Conservation (phyloP, 2,113 vertebrate genomes). For the Platanista minor region DNA sequence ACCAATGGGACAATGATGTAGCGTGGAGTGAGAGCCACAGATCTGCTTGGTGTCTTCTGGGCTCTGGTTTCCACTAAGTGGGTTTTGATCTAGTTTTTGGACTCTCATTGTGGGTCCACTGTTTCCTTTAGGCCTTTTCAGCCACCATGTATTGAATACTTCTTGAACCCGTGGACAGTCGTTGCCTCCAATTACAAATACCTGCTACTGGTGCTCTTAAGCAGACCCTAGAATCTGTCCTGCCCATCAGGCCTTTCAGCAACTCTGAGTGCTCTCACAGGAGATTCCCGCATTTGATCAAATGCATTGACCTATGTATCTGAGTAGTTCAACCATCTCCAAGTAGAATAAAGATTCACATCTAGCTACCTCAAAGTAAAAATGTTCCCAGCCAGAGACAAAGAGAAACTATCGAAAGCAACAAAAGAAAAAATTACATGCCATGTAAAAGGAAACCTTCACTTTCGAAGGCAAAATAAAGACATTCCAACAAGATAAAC, state of each 20-base stretch:
- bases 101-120: fast-evolving
- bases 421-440: not conserved
- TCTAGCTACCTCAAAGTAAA: not conserved
- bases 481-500: not conserved
- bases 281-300: not conserved
- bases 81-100: not conserved
- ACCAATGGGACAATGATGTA: too few relatives aligned
- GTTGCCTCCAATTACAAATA: not conserved
- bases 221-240: not conserved
- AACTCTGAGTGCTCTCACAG: not conserved
- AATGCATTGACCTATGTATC: not conserved
- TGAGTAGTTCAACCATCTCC: not conserved
- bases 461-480: not conserved
- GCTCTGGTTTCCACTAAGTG: not conserved
- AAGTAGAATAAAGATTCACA: not conserved
- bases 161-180: not conserved
- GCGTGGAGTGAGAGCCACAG: not conserved
- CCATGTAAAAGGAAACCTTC: not conserved
- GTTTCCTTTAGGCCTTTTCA: not conserved
- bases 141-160: too few relatives aligned
- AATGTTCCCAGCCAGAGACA: not conserved
- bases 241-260: not conserved
- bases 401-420: not conserved
- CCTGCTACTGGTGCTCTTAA: not conserved
- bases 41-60: not conserved